phyloP scores from a whole-genome alignment of 1,140 invertebrate genomes.

The Ditylenchus dipsaci region DNA sequence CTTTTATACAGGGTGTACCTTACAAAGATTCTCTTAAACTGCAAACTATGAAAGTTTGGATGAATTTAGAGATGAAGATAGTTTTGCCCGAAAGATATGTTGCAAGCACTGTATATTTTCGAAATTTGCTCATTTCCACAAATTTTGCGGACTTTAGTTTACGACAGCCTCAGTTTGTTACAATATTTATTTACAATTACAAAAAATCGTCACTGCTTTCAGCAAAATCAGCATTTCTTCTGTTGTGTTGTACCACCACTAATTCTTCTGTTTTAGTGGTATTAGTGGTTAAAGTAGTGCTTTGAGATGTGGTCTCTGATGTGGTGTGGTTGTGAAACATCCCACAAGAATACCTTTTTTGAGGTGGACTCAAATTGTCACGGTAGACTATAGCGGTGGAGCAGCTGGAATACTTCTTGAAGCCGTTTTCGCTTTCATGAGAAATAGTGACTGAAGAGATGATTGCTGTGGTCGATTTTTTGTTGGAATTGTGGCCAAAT shows the following conservation, averaged over 20 bases:
- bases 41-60: too few species aligned
- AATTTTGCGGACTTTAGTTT: too few species aligned
- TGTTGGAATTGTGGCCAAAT: background rate
- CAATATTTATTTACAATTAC: background rate
- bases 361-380: background rate
- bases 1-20: too few species aligned
- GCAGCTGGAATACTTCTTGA: background rate
- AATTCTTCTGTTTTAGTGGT: background rate
- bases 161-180: too few species aligned
- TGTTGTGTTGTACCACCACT: background rate
- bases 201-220: background rate
- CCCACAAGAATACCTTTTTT: background rate
- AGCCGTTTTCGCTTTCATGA: background rate
- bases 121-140: too few species aligned
- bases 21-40: too few species aligned
- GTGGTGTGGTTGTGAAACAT: background rate
- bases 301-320: background rate
- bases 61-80: too few species aligned
- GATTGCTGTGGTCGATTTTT: background rate
- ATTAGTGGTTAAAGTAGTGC: background rate
- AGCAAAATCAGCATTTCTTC: background rate
- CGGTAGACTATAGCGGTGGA: background rate
- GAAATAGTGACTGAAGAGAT: background rate
- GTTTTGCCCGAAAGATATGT: too few species aligned
- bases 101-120: too few species aligned